phyloP scores from a whole-genome alignment of 2,113 vertebrate genomes.

The Phocoena sinus region DNA sequence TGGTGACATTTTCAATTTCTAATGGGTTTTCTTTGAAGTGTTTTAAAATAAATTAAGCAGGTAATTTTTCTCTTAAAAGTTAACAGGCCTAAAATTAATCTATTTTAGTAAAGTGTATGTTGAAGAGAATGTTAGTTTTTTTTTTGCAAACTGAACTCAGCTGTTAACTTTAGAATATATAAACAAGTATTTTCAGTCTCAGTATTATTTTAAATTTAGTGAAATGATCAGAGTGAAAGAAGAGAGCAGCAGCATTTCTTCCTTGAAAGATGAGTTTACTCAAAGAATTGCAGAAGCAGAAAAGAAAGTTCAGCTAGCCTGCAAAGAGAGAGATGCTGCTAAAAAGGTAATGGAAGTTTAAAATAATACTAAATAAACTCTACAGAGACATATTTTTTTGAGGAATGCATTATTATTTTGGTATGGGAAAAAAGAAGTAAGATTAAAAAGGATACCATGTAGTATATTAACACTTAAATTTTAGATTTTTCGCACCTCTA shows the following conservation, averaged over 20 bases:
- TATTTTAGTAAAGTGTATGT: neutral
- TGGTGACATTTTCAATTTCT: constrained; percentile 15
- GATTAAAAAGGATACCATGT: neutral
- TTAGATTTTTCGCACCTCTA: neutral
- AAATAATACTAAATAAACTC: neutral
- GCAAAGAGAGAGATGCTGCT: constrained; percentile 95
- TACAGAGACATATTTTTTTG: neutral
- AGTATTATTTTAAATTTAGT: constrained; percentile 80
- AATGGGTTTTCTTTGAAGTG: constrained; percentile 2
- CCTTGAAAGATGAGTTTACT: constrained; percentile 96
- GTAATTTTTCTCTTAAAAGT: constrained; percentile 38
- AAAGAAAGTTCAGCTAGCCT: constrained; percentile 94
- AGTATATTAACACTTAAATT: neutral
- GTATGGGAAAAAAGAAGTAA: neutral
- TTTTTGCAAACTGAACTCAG: constrained; percentile 28
- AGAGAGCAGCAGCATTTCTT: constrained; percentile 92
- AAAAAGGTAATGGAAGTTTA: constrained; percentile 89
- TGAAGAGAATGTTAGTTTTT: constrained; percentile 25
- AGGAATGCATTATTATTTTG: neutral
- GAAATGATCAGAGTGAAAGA: constrained; percentile 93
- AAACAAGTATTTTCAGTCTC: constrained; percentile 24
- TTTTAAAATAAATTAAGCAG: constrained; percentile 16
- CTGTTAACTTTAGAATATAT: constrained; percentile 16
- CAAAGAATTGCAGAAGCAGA: constrained; percentile 96
- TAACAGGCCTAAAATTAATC: neutral